Evolutionary conservation across 2,888 invertebrate species (phyloP), one percentile per base, ranked within the genome.

Genomic region (Alviniconcha strummeri): DNA sequence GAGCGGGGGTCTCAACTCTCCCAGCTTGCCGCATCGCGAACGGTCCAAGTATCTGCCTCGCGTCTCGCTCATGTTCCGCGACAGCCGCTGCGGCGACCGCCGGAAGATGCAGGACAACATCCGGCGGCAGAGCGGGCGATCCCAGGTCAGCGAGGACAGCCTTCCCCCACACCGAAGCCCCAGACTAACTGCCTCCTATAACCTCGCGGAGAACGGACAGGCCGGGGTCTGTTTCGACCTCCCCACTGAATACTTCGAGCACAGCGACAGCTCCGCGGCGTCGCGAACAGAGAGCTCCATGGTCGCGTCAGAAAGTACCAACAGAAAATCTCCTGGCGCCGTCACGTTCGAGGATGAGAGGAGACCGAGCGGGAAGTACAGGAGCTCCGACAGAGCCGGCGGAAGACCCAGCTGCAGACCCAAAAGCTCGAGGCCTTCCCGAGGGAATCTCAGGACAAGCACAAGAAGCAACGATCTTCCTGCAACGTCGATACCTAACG

Each of bases 31-130:
- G 13, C 82, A 64, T 11, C 77, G 77, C 8, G 82, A 82, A 36
- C 64, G 76, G 8, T 82, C 76, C 69, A 82, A 82, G 36, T 69
- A 82, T 36, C 82, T 82, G 5, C 82, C 82, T 6, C 82, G 82
- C 11, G 82, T 82, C 6, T 82, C 82, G 11, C 82, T 82, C 36
- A 77, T 77, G 36, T 82, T 82, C n/a, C 77, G 82, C 6, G 77
- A 82, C 57, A 77, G 60, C 56, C 82, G 82, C 9, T 15, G 67
- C 15, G 17, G 36, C 9, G 82, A 82, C 11, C 77, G 82, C 11
- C 77, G 82, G 19, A 77, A 19, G 17, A 52, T 56, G 36, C 55
- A 77, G 19, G 77, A 82, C 69, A 69, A 19, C 52, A 15, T 19
- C 64, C 55, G 69, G 54, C 56, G 67, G 17, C 57, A 19, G 79